These are phyloP conservation scores for Numenius arquata DNA, from an alignment of 2,113 vertebrate species.

Conservation along the genomic window DNA sequence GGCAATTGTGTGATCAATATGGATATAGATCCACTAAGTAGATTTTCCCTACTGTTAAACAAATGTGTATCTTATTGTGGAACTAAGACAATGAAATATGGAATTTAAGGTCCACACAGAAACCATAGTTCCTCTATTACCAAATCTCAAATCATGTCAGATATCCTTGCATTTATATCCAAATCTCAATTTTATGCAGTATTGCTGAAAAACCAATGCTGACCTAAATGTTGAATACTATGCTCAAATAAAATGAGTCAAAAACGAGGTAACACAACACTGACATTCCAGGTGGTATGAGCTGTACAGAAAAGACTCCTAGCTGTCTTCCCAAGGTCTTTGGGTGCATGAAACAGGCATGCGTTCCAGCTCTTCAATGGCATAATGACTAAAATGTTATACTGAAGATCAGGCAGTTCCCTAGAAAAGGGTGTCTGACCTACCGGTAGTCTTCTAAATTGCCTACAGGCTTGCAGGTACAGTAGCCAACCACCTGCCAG, in stretches of 20 bases:
- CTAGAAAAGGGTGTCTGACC: background rate
- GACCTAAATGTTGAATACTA: background rate
- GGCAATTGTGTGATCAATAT: background rate
- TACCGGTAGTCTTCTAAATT: background rate
- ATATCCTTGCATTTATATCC: background rate
- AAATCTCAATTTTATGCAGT: background rate
- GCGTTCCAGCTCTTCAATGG: background rate
- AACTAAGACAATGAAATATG: background rate
- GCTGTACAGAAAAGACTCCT: background rate
- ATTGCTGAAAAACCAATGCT: background rate
- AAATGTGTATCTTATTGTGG: background rate
- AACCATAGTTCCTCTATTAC: background rate
- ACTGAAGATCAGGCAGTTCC: background rate
- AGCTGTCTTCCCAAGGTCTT: background rate
- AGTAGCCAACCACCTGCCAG: background rate
- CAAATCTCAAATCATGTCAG: background rate
- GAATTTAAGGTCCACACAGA: background rate
- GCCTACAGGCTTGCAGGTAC: background rate
- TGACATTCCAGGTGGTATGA: background rate
- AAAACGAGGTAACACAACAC: background rate
- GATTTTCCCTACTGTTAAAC: background rate
- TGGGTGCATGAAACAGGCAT: background rate
- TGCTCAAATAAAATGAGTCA: background rate
- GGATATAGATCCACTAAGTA: background rate
- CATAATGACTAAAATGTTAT: background rate